Evolutionary conservation across 2,888 invertebrate species (phyloP).

Genomic region (Ectemnius lituratus): DNA sequence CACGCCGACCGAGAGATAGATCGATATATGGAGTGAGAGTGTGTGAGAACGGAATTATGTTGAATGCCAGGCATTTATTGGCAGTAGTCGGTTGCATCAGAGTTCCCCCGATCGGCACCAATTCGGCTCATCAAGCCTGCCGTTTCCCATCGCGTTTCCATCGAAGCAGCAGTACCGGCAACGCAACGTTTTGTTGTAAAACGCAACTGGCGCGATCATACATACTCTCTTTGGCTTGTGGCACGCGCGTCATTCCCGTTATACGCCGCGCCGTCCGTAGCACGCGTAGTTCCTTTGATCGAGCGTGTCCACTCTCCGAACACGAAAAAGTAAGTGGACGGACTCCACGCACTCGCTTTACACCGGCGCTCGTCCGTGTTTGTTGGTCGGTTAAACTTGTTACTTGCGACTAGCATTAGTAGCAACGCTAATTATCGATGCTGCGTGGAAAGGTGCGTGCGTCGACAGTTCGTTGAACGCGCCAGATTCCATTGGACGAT

Average conservation of each 20-base stretch:
- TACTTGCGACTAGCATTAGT: conserved; percentile 42
- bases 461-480: conserved; percentile 32
- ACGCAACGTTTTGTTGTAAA: conserved; percentile 12
- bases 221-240: conserved; percentile 22
- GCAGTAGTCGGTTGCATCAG: no score
- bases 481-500: conserved; percentile 23
- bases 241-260: not conserved
- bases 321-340: conserved; percentile 27
- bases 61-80: no score
- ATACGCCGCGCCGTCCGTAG: not conserved
- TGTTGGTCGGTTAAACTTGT: conserved; percentile 40
- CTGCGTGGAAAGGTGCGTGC: conserved; percentile 32
- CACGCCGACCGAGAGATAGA: no score
- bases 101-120: no score
- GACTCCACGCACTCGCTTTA: conserved; percentile 12
- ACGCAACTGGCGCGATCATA: conserved; percentile 12
- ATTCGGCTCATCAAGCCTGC: conserved; percentile 5
- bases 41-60: no score
- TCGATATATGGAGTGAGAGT: no score
- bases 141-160: not conserved
- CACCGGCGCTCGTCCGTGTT: conserved; percentile 13
- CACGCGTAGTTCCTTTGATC: no score
- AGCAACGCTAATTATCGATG: conserved; percentile 32
- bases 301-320: no score
- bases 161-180: not conserved